Evolutionary conservation across 2,888 invertebrate genomes (phyloP).

Genomic region (Oxyteleia sp.): DNA sequence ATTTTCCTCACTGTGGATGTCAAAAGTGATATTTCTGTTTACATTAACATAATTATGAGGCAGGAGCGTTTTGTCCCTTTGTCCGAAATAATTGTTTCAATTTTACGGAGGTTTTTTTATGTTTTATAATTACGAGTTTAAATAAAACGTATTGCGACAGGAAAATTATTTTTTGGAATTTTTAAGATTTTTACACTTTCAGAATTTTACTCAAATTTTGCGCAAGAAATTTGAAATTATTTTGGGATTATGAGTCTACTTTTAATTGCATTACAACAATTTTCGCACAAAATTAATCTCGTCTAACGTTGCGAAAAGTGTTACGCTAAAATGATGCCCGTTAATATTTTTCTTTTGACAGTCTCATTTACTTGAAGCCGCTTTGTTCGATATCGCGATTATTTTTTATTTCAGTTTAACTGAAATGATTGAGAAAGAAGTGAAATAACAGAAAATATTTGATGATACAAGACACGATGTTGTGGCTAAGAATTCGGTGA

Average conservation of each 20-base stretch:
- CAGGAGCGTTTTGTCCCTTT: background rate
- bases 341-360: background rate
- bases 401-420: constrained; percentile 14
- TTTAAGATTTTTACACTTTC: too few relatives aligned
- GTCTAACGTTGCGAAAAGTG: background rate
- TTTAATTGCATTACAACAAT: background rate
- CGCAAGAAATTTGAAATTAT: too few relatives aligned
- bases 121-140: background rate
- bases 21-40: constrained; percentile 17
- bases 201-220: too few relatives aligned
- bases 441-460: constrained; percentile 40
- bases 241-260: too few relatives aligned
- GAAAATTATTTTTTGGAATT: too few relatives aligned
- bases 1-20: constrained; percentile 17
- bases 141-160: too few relatives aligned
- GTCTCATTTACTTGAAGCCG: background rate
- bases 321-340: background rate
- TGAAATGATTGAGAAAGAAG: constrained; percentile 15
- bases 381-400: background rate
- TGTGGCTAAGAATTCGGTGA: constrained; percentile 49
- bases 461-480: constrained; percentile 37
- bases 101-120: background rate
- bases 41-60: constrained; percentile 22
- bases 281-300: too few relatives aligned
- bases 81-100: background rate